A percentile compares a stretch with the other conserved stretches of the same genome.
Evolutionary conservation across 2,797 vertebrate species (phyloP).

Genomic region (Lepilemur septentrionalis): DNA sequence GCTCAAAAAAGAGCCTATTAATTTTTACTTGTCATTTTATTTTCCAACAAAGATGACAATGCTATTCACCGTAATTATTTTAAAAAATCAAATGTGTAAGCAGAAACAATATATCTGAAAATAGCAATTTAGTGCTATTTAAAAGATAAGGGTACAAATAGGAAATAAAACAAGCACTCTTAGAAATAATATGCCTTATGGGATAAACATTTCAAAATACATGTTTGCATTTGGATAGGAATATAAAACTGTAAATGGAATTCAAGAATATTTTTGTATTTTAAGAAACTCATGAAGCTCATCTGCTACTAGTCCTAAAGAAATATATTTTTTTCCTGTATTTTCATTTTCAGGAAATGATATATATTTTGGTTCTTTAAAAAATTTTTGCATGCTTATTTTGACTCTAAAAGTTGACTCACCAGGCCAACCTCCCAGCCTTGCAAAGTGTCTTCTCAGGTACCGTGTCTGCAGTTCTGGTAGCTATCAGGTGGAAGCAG

Average conservation of each 20-base stretch:
- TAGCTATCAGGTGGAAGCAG: background rate
- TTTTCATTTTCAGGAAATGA: background rate
- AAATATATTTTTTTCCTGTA: background rate
- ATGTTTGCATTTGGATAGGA: slow-evolving; percentile 3
- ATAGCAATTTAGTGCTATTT: background rate
- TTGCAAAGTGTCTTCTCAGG: background rate
- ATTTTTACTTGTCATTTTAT: background rate
- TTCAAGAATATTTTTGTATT: background rate
- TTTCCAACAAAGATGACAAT: slow-evolving; percentile 31
- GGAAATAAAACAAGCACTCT: background rate
- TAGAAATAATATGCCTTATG: background rate
- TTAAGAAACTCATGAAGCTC: background rate
- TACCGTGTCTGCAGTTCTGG: background rate
- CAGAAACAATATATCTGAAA: slow-evolving; percentile 20
- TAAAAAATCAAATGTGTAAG: background rate
- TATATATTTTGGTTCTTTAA: background rate
- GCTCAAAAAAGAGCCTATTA: background rate
- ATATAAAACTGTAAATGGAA: background rate
- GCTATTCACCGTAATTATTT: background rate
- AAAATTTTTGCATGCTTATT: background rate
- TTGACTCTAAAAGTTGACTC: background rate
- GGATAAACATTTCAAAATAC: background rate
- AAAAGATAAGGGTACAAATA: background rate
- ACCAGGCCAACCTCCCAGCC: background rate
- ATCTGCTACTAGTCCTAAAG: background rate